Percentiles rank a stretch among this genome's conserved stretches.
These are phyloP conservation scores for Chalcis sispes DNA, from an alignment of 2,888 invertebrate genomes.

Conservation along the genomic window DNA sequence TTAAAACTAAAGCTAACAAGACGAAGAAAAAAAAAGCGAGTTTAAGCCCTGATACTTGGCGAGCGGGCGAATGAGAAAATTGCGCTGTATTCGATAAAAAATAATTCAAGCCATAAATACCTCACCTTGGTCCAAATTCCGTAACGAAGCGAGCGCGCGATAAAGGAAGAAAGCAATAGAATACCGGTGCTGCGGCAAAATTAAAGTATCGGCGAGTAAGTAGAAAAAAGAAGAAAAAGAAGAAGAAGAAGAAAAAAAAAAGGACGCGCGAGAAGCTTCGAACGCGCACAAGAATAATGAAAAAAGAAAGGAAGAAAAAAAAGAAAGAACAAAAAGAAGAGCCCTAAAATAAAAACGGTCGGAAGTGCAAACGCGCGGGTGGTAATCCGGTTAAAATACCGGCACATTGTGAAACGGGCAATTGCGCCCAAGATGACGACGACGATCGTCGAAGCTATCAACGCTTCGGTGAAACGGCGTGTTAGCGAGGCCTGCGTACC, in stretches of 20 bases:
- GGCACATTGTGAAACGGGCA: conserved; percentile 14
- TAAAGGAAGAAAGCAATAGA: background rate
- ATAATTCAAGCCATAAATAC: background rate
- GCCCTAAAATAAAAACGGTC: too few relatives aligned
- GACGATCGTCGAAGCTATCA: conserved; percentile 41
- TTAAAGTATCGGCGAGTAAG: background rate
- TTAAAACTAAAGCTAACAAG: too few relatives aligned
- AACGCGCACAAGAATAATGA: background rate
- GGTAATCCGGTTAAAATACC: too few relatives aligned
- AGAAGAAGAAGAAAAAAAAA: background rate
- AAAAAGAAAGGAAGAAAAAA: too few relatives aligned
- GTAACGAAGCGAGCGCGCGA: background rate
- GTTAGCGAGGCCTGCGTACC: conserved; percentile 16
- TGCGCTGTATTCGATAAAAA: background rate
- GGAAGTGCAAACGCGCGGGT: too few relatives aligned
- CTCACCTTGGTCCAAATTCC: background rate
- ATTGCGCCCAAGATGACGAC: conserved; percentile 45
- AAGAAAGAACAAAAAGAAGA: too few relatives aligned
- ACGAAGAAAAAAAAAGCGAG: too few relatives aligned
- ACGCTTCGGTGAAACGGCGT: conserved; percentile 22
- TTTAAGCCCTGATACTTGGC: too few relatives aligned
- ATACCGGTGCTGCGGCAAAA: background rate
- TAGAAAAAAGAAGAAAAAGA: background rate
- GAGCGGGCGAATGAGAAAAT: too few relatives aligned
- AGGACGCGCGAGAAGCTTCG: too few relatives aligned